A percentile compares a stretch with the other conserved stretches of the same genome.
These are phyloP conservation scores for Aplocera efformata DNA, from an alignment of 2,888 invertebrate species.

Conservation along the genomic window DNA sequence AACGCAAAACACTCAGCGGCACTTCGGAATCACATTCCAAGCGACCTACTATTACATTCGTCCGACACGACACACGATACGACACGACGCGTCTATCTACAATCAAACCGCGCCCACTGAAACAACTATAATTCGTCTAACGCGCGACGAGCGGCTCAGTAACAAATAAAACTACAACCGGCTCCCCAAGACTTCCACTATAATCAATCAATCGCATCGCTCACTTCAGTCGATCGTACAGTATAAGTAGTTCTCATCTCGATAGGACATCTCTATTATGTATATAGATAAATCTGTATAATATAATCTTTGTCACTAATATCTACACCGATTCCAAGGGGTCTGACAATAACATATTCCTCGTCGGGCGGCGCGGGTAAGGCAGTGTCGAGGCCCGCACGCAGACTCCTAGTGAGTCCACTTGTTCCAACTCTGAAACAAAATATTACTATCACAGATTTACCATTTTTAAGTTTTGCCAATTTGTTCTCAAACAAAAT, in stretches of 20 bases:
- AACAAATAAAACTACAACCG: conserved; percentile 66
- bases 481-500: no score
- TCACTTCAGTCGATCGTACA: conserved; percentile 73
- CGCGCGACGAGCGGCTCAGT: conserved; percentile 40
- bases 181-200: conserved; percentile 54
- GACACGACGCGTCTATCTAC: conserved; percentile 47
- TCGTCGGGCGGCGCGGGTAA: conserved; percentile 41
- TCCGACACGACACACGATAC: conserved; percentile 11
- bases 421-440: conserved; percentile 72
- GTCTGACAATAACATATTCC: conserved; percentile 67
- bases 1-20: conserved; percentile 58
- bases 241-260: conserved; percentile 69
- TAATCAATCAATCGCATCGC: conserved; percentile 66
- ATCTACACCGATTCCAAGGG: conserved; percentile 78
- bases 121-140: conserved; percentile 55
- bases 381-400: conserved; percentile 41
- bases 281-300: conserved; percentile 79
- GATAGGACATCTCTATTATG: conserved; percentile 76
- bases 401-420: conserved; percentile 66
- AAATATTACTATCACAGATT: conserved; percentile 17
- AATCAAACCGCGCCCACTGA: conserved; percentile 30
- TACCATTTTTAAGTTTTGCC: no score
- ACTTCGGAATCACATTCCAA: conserved; percentile 73
- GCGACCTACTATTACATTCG: conserved; percentile 52
- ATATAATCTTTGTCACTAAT: conserved; percentile 79